Base-by-base conservation (phyloP, 23 tunicate genomes). In the Styela clava region DNA sequence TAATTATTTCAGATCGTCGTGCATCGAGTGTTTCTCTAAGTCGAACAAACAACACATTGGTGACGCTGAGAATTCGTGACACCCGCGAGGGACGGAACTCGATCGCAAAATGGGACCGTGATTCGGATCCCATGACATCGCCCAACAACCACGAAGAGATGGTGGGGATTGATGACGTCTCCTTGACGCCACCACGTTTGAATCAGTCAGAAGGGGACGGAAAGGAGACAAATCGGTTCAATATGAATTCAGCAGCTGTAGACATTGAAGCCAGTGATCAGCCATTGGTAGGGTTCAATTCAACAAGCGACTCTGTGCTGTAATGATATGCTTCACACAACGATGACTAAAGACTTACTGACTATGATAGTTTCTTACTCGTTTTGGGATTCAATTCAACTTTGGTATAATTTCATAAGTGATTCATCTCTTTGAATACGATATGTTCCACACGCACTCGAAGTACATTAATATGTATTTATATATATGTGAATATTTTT, bases 31-130 rank as follows among this genome's bases (percentile, higher is more conserved):
- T 67, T 16, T 67, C 71, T 25, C 2, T 67, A 24, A 67, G 71
- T 29, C 71, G 71, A 16, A 67, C 71, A 67, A 67, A 27, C 23
- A 67, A 25, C 71, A 67, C 71, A 18, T 67, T 67, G 16, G 32
- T 67, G 31, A 25, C 71, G 23, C 12, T 67, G 71, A 67, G 31
- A 29, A 22, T 29, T 22, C 71, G 71, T 1, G 71, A 67, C 31
- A 22, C 32, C 21, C 30, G 0, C 22, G 2, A 25, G 16, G 16
- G 23, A 29, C 71, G 23, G 22, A 27, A 67, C 16, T 24, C 30
- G 16, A 25, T 0, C 71, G 31, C 16, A 7, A 44, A 44, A 5
- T 7, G 56, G 9, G 12, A 44, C 9, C 56, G 7, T 29, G 2
- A 27, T 22, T 25, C 1, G 21, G 31, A 27, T 27, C 71, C 71